Base-by-base conservation (phyloP, 2,888 invertebrate species). In the Coecobrya sp. region DNA sequence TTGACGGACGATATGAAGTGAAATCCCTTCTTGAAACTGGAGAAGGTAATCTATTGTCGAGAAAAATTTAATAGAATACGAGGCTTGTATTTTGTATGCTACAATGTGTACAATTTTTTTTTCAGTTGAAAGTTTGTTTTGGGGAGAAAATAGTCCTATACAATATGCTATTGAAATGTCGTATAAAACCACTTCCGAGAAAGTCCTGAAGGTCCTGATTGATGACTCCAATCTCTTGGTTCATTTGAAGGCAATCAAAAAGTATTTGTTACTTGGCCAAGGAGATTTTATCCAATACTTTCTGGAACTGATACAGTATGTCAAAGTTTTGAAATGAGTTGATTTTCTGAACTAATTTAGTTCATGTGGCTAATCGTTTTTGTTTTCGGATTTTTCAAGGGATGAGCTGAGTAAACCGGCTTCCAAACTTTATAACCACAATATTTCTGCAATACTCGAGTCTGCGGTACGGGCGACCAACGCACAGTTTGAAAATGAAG, bases 231-330 rank as follows among this genome's bases (percentile, higher is more conserved):
- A 98, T 95, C 96, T 99, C 93, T 96, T 98, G 95, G 98, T 98
- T 95, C 99, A 99, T 96, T 96, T 99, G 85, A 97, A 98, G 95
- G 99, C 99, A 27, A 97, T 99, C 96, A 97, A 99, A 93, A 97
- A 98, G 92, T 99, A 99, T 96, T 96, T 99, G 95, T 96, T 99
- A 87, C 97, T 99, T 16, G 99, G 99, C 16, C 99, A 99, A 96
- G 99, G 99, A 0, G 99, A 99, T 96, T 99, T 99, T 96, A 98
- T 99, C 95, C 97, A 98, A 95, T 98, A 99, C 95, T 97, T 99
- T 86, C 98, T 99, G 97, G 98, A 99, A 95, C 96, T 99, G 92
- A 96, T 99, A 93, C 98, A 98, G 98, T 98, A 96, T 96, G 97
- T 96, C 5, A 86, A 52, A 16, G 13, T 65, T 25, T 52, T 10